Evolutionary conservation across 2,797 vertebrate genomes (phyloP), one percentile per base, ranked within the genome.

Genomic region (Gymnoscopelus braueri): DNA sequence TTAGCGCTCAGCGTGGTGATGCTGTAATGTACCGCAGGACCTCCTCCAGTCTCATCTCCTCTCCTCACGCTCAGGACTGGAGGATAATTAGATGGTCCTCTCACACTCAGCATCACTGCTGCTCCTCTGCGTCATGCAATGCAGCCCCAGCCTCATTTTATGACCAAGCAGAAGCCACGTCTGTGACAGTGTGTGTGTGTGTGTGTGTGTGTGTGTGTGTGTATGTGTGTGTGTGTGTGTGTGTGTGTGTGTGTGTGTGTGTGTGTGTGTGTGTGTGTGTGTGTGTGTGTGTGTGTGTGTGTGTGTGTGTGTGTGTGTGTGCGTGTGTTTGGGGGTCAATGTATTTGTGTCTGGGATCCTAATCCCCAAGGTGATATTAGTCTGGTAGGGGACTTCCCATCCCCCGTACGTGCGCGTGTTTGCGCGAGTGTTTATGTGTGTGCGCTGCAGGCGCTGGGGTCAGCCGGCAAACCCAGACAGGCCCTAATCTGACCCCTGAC

Each of bases 361-460:
- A 93, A 90, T 94, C 93, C 94, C 92, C 87, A 82, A 93, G 93
- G 92, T 93, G 90, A 93, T 91, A 93, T 94, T 92, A 92, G 93
- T 92, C 88, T 91, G 88, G 85, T 74, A 74, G 84, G 72, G 74
- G 55, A 65, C 67, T 60, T n/a, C 82, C 84, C 79, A 67, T 71
- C 87, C 86, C 87, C 88, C 29, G 59, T n/a, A 39, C 56, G 55
- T 64, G 57, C 58, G 23, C 26, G n/a, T 29, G 60, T 72, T 26
- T 78, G 44, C 29, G 9, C 69, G 29, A 74, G 53, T 75, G 63
- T 63, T 12, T 71, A 48, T 70, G 66, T 69, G 67, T 71, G 56
- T 73, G 71, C 79, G 83, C 83, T 84, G 84, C 81, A 81, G 80
- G 87, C 87, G 52, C 74, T 72, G 69, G 85, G 91, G 92, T 93